Base-by-base conservation (phyloP, 2,888 invertebrate species). In the Cheilosia impressa region DNA sequence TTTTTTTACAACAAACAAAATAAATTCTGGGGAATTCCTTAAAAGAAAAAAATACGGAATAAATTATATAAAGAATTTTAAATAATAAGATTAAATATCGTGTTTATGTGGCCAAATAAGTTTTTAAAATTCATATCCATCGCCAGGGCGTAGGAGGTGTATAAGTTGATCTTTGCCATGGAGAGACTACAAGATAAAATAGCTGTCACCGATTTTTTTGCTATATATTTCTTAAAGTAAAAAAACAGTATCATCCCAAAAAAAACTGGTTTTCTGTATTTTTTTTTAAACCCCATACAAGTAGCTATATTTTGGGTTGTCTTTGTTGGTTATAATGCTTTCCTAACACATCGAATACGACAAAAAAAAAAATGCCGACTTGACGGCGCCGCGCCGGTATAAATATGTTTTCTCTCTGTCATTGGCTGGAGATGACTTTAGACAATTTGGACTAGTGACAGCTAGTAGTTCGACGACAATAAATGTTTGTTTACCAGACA, bases 321-420 rank as follows among this genome's bases (percentile, higher is more conserved):
- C 24, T 65, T 38, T 60, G 65, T 60, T 58, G 45, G 34, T 27
- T 53, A 73, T 66, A 72, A 75, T 60, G 73, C 53, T 57, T 38
- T 24, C 22, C 24, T 27, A 45, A 66, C n/a, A 66, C 6, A 65
- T 7, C 15, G 27, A 38, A n/a, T 15, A 27, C n/a, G n/a, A n/a
- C n/a, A 7, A 19, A 47, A 34, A 34, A 43, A 45, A 45, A 55
- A 68, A 68, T 55, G 53, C 68, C 77, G 77, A n/a, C 77, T 55
- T 62, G 31, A 4, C 62, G 77, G 77, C 77, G 77, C 69, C 71
- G 50, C n/a, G n/a, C n/a, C n/a, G n/a, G 57, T 13, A 4, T 58
- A 57, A 71, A 34, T 58, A 6, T n/a, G 34, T 17, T 22, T 24
- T 22, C 17, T 13, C 24, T 47, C 13, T 19, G 45, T 45, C 34